phyloP scores from a whole-genome alignment of 2,888 invertebrate species.

The Aphidius colemani region DNA sequence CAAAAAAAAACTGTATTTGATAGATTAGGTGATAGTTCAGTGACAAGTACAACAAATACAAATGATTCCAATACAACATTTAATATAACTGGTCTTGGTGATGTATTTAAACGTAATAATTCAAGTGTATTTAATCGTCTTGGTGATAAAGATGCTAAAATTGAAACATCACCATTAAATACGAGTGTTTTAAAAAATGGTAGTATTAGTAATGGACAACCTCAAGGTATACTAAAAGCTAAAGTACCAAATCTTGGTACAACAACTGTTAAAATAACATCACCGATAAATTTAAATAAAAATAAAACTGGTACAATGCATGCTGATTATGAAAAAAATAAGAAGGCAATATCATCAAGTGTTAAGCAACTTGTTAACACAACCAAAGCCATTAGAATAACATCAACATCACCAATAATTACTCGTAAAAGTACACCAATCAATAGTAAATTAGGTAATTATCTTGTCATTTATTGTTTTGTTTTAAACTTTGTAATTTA shows the following conservation, averaged over 20 bases:
- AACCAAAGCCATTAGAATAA: slow-evolving; percentile 41
- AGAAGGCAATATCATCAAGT: slow-evolving; percentile 41
- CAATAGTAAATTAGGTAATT: slow-evolving; percentile 48
- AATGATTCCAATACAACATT: slow-evolving; percentile 48
- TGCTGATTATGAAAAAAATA: slow-evolving; percentile 54
- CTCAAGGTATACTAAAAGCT: slow-evolving; percentile 50
- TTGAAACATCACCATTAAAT: slow-evolving; percentile 28
- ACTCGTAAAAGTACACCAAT: slow-evolving; percentile 34
- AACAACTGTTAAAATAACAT: slow-evolving; percentile 29
- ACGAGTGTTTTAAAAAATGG: slow-evolving; percentile 51
- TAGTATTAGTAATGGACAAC: slow-evolving; percentile 21
- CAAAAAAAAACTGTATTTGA: slow-evolving; percentile 62
- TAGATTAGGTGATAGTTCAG: slow-evolving; percentile 62
- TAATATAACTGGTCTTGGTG: slow-evolving; percentile 55
- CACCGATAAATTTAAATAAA: slow-evolving; percentile 25
- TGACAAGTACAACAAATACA: slow-evolving; percentile 58
- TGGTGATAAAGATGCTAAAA: slow-evolving; percentile 53
- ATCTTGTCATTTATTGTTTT: slow-evolving; percentile 2
- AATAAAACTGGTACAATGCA: slow-evolving; percentile 51
- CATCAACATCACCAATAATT: slow-evolving; percentile 20
- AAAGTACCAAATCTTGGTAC: slow-evolving; percentile 28
- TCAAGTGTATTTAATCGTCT: slow-evolving; percentile 56
- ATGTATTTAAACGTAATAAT: slow-evolving; percentile 46
- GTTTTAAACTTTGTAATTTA: neutral
- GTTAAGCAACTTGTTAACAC: slow-evolving; percentile 44